Conservation (phyloP, 2,797 vertebrate genomes). For the Neosilurus mollespiculum region DNA sequence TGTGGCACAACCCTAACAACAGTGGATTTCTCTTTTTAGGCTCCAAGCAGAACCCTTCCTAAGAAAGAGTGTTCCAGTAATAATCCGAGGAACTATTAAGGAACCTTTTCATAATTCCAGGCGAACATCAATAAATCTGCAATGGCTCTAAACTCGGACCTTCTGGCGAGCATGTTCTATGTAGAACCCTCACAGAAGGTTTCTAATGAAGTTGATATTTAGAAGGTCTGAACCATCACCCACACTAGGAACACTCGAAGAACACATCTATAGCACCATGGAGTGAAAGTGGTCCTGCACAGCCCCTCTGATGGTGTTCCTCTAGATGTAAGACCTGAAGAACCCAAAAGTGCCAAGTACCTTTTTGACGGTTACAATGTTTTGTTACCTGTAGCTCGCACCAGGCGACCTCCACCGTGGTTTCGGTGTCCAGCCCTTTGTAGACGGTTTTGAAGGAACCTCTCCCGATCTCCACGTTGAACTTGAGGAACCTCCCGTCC, state of each 20-base stretch:
- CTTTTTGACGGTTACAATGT: neutral
- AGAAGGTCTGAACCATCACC: too few relatives aligned
- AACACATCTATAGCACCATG: neutral
- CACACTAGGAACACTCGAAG: neutral
- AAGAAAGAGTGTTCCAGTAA: neutral
- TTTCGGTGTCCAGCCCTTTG: constrained; percentile 92
- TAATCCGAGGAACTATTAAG: neutral
- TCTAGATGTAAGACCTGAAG: too few relatives aligned
- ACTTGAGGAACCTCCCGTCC: constrained; percentile 91
- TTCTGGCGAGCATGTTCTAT: constrained; percentile 14
- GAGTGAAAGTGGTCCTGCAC: neutral
- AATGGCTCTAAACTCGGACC: neutral
- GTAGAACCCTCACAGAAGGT: neutral
- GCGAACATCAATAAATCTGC: neutral
- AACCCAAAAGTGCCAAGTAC: neutral
- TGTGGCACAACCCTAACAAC: neutral
- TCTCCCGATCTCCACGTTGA: constrained; percentile 91
- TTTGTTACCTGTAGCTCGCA: constrained; percentile 88
- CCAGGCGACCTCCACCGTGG: constrained; percentile 95
- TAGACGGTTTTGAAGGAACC: constrained; percentile 95
- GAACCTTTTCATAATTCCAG: neutral
- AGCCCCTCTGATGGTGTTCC: too few relatives aligned
- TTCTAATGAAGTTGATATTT: neutral
- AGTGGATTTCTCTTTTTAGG: too few relatives aligned
- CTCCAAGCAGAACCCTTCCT: neutral